Percentiles rank a stretch among this genome's conserved stretches.
phyloP scores from a whole-genome alignment of 2,888 invertebrate genomes.

The Acleris holmiana region DNA sequence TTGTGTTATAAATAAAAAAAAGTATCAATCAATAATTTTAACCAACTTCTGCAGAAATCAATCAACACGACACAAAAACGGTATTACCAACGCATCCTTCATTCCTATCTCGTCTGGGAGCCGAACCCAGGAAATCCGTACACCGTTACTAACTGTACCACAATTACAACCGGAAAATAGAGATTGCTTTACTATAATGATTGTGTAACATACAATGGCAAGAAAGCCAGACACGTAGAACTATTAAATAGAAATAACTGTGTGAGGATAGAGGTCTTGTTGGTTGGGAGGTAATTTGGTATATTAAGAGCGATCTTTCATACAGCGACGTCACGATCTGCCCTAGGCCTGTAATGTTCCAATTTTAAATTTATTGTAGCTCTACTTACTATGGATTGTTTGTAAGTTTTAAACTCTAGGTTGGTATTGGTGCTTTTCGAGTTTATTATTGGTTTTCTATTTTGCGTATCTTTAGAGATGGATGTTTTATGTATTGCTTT shows the following conservation, averaged over 20 bases:
- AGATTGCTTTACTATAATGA: conserved; percentile 74
- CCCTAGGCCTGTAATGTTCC: conserved; percentile 67
- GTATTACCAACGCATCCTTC: conserved; percentile 19
- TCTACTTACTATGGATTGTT: not conserved
- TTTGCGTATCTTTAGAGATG: no score
- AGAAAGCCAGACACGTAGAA: conserved; percentile 2
- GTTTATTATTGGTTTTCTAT: no score
- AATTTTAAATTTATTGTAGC: conserved; percentile 63
- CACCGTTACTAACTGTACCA: conserved; percentile 60
- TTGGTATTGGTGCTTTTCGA: not conserved
- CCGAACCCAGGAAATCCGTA: conserved; percentile 75
- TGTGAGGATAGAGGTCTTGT: conserved; percentile 44
- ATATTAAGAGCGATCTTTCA: conserved; percentile 73
- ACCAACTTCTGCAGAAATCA: conserved; percentile 9
- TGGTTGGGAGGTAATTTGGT: conserved; percentile 43
- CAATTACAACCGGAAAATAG: conserved; percentile 71
- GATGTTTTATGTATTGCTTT: no score
- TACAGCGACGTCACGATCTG: conserved; percentile 76
- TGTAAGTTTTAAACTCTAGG: not conserved
- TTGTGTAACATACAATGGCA: conserved; percentile 54
- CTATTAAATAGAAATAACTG: not conserved
- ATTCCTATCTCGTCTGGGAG: conserved; percentile 69
- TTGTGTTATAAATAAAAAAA: no score
- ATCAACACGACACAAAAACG: conserved; percentile 8
- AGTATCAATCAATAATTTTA: not conserved